Conservation (phyloP, 2,888 invertebrate species). For the Pristionchus exspectatus region DNA sequence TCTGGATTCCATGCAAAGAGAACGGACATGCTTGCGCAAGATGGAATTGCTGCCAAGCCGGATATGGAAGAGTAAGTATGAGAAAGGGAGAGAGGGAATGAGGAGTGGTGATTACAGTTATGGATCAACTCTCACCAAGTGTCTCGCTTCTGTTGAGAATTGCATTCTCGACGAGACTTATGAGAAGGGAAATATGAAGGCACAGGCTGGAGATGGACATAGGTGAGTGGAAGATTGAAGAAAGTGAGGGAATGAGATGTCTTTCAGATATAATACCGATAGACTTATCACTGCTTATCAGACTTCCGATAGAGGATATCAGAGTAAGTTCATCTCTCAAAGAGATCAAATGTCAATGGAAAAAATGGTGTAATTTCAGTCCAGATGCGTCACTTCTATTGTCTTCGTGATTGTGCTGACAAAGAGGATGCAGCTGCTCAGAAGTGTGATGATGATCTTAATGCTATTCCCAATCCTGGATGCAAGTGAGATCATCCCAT, state of each 20-base stretch:
- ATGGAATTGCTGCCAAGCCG: constrained; percentile 36
- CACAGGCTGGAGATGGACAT: constrained; percentile 11
- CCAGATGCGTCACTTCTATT: constrained; percentile 46
- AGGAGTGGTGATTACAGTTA: background rate
- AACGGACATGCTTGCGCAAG: background rate
- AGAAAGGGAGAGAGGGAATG: background rate
- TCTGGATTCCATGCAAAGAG: constrained; percentile 29
- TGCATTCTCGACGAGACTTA: constrained; percentile 8
- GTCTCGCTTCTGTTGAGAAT: background rate
- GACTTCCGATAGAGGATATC: constrained; percentile 38
- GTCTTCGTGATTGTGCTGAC: constrained; percentile 1
- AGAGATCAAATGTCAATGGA: background rate
- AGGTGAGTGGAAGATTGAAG: background rate
- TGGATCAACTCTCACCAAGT: background rate
- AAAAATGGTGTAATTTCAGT: background rate
- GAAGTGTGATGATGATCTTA: background rate
- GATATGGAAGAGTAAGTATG: background rate
- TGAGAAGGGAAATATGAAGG: background rate
- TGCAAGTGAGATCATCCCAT: background rate
- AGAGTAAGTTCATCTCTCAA: background rate
- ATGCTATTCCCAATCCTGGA: background rate
- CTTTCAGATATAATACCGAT: constrained; percentile 29
- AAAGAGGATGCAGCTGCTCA: background rate
- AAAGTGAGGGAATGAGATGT: background rate
- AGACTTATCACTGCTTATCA: constrained; percentile 36